A percentile compares a stretch with the other conserved stretches of the same genome.
These are phyloP conservation scores for Drosophila ohnishii DNA, from an alignment of 1,140 invertebrate species.

Conservation along the genomic window DNA sequence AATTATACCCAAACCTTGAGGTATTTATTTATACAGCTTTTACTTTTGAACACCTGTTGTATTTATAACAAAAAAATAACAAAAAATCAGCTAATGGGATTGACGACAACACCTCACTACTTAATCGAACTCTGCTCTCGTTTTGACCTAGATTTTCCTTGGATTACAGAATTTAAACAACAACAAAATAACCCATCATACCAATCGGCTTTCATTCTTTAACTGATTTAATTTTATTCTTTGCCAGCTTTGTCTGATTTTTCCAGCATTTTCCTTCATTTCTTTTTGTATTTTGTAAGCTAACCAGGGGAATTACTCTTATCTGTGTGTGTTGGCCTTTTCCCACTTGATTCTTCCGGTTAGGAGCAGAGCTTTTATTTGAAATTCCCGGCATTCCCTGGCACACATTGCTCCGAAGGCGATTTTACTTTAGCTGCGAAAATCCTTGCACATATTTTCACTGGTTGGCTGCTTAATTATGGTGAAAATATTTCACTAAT, in stretches of 20 bases:
- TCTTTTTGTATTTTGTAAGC: background rate
- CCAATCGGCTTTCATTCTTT: conserved; percentile 6
- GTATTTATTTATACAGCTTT: too few species aligned
- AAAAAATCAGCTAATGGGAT: conserved; percentile 1
- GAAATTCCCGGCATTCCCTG: conserved; percentile 37
- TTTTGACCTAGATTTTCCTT: background rate
- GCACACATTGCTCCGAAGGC: conserved; percentile 33
- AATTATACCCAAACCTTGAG: background rate
- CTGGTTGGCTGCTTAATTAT: conserved; percentile 36
- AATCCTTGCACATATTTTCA: conserved; percentile 12
- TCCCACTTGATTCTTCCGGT: conserved; percentile 9
- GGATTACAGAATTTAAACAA: background rate
- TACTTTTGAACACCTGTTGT: background rate
- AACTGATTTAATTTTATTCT: conserved; percentile 17
- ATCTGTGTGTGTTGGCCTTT: conserved; percentile 12
- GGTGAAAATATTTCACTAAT: conserved; percentile 64
- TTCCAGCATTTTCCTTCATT: background rate
- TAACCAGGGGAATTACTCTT: conserved; percentile 17
- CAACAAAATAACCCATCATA: conserved; percentile 3
- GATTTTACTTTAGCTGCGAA: conserved; percentile 13
- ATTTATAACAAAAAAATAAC: background rate
- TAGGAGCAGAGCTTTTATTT: conserved; percentile 11
- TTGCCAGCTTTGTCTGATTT: background rate
- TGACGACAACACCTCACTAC: background rate
- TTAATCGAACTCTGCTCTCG: background rate